Percentiles rank a stretch among this genome's conserved stretches.
Evolutionary conservation across 2,113 vertebrate species (phyloP).

Genomic region (Sus scrofa): T2T-Sscrofa CM000813.6:44919501-44920000

Average conservation of each 20-base stretch:
- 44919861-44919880: no score
- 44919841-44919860: no score
- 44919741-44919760: neutral
- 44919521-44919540: constrained; percentile 50
- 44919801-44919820: constrained; percentile 43
- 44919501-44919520: constrained; percentile 40
- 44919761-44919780: constrained; percentile 4
- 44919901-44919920: no score
- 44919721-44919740: constrained; percentile 22
- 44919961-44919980: no score
- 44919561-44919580: constrained; percentile 32
- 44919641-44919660: constrained; percentile 37
- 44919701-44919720: constrained; percentile 46
- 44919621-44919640: constrained; percentile 57
- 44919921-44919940: no score
- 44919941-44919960: no score
- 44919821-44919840: constrained; percentile 32
- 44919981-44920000: no score
- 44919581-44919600: neutral
- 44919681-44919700: neutral
- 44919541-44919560: constrained; percentile 19
- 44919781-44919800: neutral
- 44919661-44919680: neutral
- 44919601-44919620: constrained; percentile 21
- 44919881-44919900: no score